A percentile compares a stretch with the other conserved stretches of the same genome.
Evolutionary conservation across 1,140 invertebrate genomes (phyloP).

Genomic region (Teleopsis dalmanni): DNA sequence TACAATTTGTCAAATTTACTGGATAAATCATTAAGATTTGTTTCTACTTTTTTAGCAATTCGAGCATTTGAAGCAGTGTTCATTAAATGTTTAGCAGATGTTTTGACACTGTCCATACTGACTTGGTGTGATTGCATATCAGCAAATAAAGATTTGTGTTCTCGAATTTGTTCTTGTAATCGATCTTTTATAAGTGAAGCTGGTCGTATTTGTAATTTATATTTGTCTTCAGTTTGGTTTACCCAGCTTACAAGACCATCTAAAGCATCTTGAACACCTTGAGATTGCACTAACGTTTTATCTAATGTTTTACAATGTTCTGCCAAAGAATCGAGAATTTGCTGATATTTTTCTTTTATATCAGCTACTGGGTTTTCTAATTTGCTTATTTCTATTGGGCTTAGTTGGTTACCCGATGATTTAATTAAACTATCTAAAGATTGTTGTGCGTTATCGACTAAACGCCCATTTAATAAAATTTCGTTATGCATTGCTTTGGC

Average conservation of each 20-base stretch:
- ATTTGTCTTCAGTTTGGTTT: constrained; percentile 71
- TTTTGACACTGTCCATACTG: constrained; percentile 73
- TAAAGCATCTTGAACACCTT: constrained; percentile 88
- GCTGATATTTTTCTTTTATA: constrained; percentile 68
- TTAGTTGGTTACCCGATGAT: constrained; percentile 71
- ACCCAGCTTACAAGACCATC: constrained; percentile 81
- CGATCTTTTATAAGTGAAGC: constrained; percentile 82
- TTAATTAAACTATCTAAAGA: constrained; percentile 63
- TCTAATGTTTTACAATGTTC: constrained; percentile 80
- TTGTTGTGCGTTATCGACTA: constrained; percentile 67
- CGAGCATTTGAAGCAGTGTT: constrained; percentile 73
- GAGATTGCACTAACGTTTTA: constrained; percentile 81
- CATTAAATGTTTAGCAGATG: constrained; percentile 71
- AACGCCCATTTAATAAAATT: constrained; percentile 71
- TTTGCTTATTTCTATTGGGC: constrained; percentile 65
- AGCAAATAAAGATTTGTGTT: constrained; percentile 68
- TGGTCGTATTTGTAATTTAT: constrained; percentile 72
- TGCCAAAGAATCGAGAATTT: constrained; percentile 61
- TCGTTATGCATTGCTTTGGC: constrained; percentile 82
- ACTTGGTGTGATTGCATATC: constrained; percentile 79
- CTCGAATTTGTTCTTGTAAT: constrained; percentile 80
- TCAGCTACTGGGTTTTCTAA: constrained; percentile 72
- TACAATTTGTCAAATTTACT: constrained; percentile 74
- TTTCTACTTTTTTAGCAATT: constrained; percentile 82
- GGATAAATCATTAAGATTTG: constrained; percentile 77